phyloP scores from a whole-genome alignment of 35 echinoderm and acorn worm genomes.

The Ophiothrix spiculata region DNA sequence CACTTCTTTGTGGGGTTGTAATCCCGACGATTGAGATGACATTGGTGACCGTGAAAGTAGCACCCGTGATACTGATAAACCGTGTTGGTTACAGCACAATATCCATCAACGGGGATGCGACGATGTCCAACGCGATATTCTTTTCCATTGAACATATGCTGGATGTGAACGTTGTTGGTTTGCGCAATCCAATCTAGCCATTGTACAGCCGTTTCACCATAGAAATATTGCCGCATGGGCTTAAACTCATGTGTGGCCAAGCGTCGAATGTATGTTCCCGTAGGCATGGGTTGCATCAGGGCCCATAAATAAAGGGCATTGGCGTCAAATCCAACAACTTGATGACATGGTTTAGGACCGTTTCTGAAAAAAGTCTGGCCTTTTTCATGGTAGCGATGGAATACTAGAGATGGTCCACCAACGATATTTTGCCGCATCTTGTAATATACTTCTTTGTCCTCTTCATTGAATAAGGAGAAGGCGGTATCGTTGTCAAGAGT shows the following conservation, averaged over 20 bases:
- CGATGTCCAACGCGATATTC: slow-evolving; percentile 31
- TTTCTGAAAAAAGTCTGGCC: background rate
- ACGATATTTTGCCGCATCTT: slow-evolving; percentile 30
- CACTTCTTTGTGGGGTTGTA: background rate
- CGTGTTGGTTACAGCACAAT: slow-evolving; percentile 31
- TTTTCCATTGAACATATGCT: background rate
- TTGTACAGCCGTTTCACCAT: slow-evolving; percentile 2
- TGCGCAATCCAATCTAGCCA: slow-evolving; percentile 15
- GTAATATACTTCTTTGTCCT: slow-evolving; percentile 52
- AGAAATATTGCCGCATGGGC: background rate
- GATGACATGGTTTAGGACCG: background rate
- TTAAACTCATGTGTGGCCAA: background rate
- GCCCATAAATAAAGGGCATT: slow-evolving; percentile 30
- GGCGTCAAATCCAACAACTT: background rate
- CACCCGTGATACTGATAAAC: slow-evolving; percentile 66
- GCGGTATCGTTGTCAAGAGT: background rate
- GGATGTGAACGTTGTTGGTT: background rate
- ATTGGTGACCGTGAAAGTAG: slow-evolving; percentile 40
- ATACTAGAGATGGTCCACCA: slow-evolving; percentile 25
- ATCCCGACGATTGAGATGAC: slow-evolving; percentile 14
- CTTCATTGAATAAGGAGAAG: slow-evolving; percentile 34
- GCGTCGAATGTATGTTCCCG: background rate
- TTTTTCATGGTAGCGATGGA: slow-evolving; percentile 14
- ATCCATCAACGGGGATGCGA: slow-evolving; percentile 38
- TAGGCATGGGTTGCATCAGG: slow-evolving; percentile 26